A percentile compares a stretch with the other conserved stretches of the same genome.
Conservation (phyloP, 2,113 vertebrate species). For the Psilopsiagon aymara region DNA sequence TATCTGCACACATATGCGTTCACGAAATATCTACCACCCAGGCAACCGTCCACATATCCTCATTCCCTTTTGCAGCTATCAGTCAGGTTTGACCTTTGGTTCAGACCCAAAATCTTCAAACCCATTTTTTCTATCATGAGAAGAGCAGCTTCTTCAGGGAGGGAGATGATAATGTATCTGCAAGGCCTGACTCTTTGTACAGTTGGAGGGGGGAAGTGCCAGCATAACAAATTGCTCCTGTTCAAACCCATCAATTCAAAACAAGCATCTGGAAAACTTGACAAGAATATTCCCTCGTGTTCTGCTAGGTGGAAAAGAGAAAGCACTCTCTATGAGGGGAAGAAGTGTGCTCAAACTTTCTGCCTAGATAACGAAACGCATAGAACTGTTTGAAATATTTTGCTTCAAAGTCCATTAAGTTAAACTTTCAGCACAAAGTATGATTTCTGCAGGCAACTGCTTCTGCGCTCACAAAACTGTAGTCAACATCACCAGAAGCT, state of each 20-base stretch:
- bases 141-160: background rate
- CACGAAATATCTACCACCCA: constrained; percentile 28
- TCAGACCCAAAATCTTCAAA: constrained; percentile 42
- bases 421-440: background rate
- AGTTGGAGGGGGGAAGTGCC: constrained; percentile 26
- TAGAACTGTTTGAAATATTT: background rate
- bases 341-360: background rate
- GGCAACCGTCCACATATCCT: background rate
- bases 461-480: background rate
- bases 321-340: background rate
- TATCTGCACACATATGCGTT: constrained; percentile 24
- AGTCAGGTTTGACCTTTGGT: constrained; percentile 57
- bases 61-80: constrained; percentile 5
- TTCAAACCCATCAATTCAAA: constrained; percentile 71
- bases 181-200: constrained; percentile 41
- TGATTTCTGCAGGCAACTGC: background rate
- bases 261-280: constrained; percentile 72
- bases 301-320: constrained; percentile 54
- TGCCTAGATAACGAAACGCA: background rate
- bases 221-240: constrained; percentile 67
- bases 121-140: constrained; percentile 26
- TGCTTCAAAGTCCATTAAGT: background rate
- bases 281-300: constrained; percentile 57
- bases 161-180: constrained; percentile 60
- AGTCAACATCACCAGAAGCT: background rate